Evolutionary conservation across 2,888 invertebrate species (phyloP).

Genomic region (Resseliella maxima): DNA sequence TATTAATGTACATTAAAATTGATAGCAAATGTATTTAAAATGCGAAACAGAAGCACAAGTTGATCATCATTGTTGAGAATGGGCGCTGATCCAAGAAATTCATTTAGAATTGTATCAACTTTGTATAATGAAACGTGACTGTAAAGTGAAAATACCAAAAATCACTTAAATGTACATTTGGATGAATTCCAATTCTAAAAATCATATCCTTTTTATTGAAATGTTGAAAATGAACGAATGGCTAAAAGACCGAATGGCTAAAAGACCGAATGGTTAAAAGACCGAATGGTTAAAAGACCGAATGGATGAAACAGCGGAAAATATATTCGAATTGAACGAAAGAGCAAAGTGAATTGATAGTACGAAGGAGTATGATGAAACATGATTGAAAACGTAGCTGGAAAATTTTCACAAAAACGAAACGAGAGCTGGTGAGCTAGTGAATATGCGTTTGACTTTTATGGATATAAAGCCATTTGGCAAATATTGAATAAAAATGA

Average conservation of each 20-base stretch:
- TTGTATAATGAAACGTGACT: neutral
- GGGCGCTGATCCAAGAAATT: neutral
- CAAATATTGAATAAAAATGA: neutral
- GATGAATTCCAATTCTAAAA: neutral
- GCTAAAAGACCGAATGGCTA: neutral
- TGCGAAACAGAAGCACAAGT: neutral
- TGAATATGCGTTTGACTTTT: neutral
- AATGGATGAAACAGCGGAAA: no score
- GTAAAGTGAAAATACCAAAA: neutral
- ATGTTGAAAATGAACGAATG: neutral
- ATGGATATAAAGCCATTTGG: neutral
- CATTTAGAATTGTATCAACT: neutral
- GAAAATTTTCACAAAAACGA: neutral
- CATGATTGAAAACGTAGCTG: neutral
- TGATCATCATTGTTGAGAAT: neutral
- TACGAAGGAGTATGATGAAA: neutral
- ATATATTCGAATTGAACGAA: no score
- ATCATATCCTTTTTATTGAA: neutral
- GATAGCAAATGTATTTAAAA: neutral
- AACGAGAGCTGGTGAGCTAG: neutral
- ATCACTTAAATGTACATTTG: conserved; percentile 11
- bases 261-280: no score
- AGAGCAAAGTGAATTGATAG: no score
- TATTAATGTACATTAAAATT: conserved; percentile 1
- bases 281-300: no score